Percentiles rank a stretch among this genome's conserved stretches.
Conservation (phyloP, 2,888 invertebrate species). For the Ophion slaviceki region DNA sequence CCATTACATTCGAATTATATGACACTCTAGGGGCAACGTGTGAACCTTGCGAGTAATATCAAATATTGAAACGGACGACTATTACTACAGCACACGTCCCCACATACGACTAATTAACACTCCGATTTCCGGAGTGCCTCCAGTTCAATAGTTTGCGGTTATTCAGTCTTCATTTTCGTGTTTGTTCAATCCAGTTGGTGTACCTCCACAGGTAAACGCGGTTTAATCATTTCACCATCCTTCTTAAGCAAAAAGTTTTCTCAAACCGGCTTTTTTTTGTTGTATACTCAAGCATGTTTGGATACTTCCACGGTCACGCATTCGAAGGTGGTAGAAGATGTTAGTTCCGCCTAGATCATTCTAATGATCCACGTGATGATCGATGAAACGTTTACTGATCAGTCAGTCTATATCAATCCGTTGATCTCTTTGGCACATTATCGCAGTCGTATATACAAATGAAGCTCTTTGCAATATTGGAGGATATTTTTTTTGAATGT, state of each 20-base stretch:
- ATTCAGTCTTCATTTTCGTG: background rate
- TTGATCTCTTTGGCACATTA: too few relatives aligned
- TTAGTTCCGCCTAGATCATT: too few relatives aligned
- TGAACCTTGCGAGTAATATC: background rate
- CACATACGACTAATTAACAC: background rate
- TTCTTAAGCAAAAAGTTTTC: background rate
- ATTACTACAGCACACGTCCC: background rate
- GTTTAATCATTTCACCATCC: background rate
- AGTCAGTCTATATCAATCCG: too few relatives aligned
- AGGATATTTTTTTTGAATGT: too few relatives aligned
- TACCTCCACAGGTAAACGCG: background rate
- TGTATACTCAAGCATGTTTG: too few relatives aligned
- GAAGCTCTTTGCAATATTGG: too few relatives aligned
- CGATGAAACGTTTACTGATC: too few relatives aligned
- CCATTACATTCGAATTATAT: slow-evolving; percentile 39
- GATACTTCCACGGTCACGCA: too few relatives aligned
- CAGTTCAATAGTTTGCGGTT: background rate
- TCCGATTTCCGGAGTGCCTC: background rate
- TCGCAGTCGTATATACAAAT: too few relatives aligned
- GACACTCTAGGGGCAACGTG: background rate
- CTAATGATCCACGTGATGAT: too few relatives aligned
- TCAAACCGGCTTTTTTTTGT: background rate
- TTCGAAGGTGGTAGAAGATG: too few relatives aligned
- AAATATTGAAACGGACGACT: slow-evolving; percentile 30
- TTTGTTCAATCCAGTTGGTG: background rate